phyloP scores from a whole-genome alignment of 2,113 vertebrate genomes.

The Nothobranchius furzeri region DNA sequence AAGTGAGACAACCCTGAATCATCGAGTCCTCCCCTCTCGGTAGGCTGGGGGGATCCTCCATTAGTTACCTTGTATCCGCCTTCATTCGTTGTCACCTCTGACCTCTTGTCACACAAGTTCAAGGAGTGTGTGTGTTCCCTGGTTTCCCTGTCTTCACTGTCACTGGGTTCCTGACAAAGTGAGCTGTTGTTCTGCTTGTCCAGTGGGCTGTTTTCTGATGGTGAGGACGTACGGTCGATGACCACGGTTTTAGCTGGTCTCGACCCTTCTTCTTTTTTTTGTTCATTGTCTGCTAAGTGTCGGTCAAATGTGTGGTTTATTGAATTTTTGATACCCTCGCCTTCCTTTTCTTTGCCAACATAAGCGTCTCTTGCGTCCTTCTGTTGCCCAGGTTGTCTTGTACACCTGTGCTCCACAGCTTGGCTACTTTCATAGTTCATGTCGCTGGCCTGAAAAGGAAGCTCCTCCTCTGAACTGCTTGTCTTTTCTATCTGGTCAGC shows the following conservation, averaged over 20 bases:
- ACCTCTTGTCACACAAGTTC: slow-evolving; percentile 51
- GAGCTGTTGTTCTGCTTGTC: slow-evolving; percentile 66
- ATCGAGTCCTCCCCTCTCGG: slow-evolving; percentile 75
- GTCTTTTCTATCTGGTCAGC: slow-evolving; percentile 74
- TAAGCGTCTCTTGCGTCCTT: slow-evolving; percentile 7
- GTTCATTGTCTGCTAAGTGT: slow-evolving; percentile 21
- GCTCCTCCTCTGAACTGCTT: slow-evolving; percentile 85
- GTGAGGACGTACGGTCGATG: slow-evolving; percentile 52
- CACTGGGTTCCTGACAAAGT: slow-evolving; percentile 41
- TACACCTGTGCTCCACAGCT: slow-evolving; percentile 45
- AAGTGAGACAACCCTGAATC: slow-evolving; percentile 72
- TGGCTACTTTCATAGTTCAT: slow-evolving; percentile 44
- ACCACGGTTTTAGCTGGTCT: slow-evolving; percentile 56
- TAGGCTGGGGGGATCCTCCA: slow-evolving; percentile 70
- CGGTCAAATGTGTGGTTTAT: slow-evolving; percentile 17
- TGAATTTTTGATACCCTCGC: slow-evolving; percentile 19
- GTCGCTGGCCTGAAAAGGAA: slow-evolving; percentile 72
- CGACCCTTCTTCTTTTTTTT: slow-evolving; percentile 68
- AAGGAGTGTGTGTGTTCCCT: slow-evolving; percentile 38
- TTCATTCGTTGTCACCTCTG: slow-evolving; percentile 66
- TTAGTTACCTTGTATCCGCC: slow-evolving; percentile 80
- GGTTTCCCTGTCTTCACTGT: slow-evolving; percentile 61
- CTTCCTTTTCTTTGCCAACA: slow-evolving; percentile 20
- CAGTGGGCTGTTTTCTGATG: slow-evolving; percentile 54
- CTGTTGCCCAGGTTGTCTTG: slow-evolving; percentile 37